Evolutionary conservation across 1,140 invertebrate species (phyloP), one percentile per base, ranked within the genome.

Genomic region (Himalopsyche phryganea): DNA sequence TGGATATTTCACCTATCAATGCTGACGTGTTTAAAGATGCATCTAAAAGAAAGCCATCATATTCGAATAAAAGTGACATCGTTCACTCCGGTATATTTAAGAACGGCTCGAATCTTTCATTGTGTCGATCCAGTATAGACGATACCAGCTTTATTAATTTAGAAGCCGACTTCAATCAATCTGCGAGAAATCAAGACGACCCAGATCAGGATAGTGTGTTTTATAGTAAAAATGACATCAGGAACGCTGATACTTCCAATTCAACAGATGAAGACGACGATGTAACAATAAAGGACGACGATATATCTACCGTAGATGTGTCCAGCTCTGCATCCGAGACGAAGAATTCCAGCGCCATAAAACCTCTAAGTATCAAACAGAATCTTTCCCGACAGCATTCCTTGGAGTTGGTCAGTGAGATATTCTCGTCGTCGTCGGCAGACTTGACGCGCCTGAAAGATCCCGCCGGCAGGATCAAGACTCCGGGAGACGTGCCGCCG

Each of bases 401-500:
- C 2, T 65, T 88, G 18, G 86, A 87, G 65, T 84, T 87, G 23
- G 88, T 88, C 36, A 83, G 81, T 38, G 84, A 87, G 66, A 80
- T 88, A 2, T 80, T 89, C 76, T 72, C 82, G 55, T 72, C 82
- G 54, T 77, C 78, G 40, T 69, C 73, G 32, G 79, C 69, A 51
- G 83, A 82, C 66, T 66, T 81, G 38, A 81, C 77, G n/a, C 75
- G 83, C 40, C 69, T 92, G 11, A 85, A 86, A 57, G 85, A 89
- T 71, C 85, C 88, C 0, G 83, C 85, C 42, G 82, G 82, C 20
- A 78, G 89, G 50, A 85, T 92, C 1, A 92, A 92, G 70, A 92
- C 90, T 0, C 90, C 90, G 0, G 86, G 89, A 0, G 87, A 89
- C 69, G 80, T 92, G 1, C 89, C 90, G 4, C 85, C 87, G 0